Evolutionary conservation across 2,797 vertebrate species (phyloP), one percentile per base, ranked within the genome.

Genomic region (Cryptoprocta ferox): DNA sequence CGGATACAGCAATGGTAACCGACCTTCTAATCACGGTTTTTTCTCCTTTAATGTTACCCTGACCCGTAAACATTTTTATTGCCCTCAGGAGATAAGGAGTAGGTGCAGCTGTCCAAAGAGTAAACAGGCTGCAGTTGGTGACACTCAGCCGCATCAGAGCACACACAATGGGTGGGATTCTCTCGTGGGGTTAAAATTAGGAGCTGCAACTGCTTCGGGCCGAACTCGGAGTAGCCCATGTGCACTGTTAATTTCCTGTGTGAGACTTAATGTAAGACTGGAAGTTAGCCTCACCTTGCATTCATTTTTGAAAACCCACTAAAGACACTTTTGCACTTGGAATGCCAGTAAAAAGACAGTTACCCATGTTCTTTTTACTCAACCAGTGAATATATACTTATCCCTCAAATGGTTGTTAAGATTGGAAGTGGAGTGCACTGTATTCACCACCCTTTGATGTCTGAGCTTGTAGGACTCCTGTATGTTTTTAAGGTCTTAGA

Each of bases 401-500:
- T 14, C 9, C 32, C 50, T 66, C 24, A 82, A 83, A 84, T 89
- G 80, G 48, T 35, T 96, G 83, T 50, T 50, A 93, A 66, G 56
- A 85, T 48, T 91, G 16, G n/a, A 93, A 95, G 42, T 93, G 93
- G 53, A 81, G 71, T 84, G 75, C 68, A 28, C 42, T 96, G 81
- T 68, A 84, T 63, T 30, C 56, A 73, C 48, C 81, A 85, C 71
- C 48, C 42, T 97, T 93, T 93, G 65, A 89, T 89, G 89, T 96
- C 70, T 94, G 59, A 90, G 42, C 28, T 96, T 93, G 6, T 61
- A 35, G 87, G 95, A 87, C 30, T 92, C 10, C 26, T 95, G 84
- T 91, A 89, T 96, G 78, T 93, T 92, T 94, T 95, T 93, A 96
- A 95, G 83, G 83, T 97, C 83, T 93, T 97, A 63, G 39, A 85